These are phyloP conservation scores for Lota lota DNA, from an alignment of 2,113 vertebrate genomes.

Conservation along the genomic window DNA sequence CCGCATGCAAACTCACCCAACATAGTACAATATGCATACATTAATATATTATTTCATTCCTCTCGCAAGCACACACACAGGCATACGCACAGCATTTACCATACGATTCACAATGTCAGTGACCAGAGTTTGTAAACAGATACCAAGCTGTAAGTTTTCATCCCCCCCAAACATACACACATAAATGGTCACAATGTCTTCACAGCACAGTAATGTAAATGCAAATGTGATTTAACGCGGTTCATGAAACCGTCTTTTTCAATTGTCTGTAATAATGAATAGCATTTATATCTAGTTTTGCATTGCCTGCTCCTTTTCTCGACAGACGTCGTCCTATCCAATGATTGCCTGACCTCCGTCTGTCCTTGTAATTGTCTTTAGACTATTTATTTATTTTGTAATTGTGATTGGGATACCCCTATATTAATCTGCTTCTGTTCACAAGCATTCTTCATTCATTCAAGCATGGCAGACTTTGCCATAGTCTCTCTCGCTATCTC, in stretches of 20 bases:
- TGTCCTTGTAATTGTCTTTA: constrained; percentile 54
- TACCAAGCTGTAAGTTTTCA: neutral
- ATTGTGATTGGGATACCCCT: constrained; percentile 42
- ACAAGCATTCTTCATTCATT: constrained; percentile 55
- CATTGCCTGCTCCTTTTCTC: constrained; percentile 47
- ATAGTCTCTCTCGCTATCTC: constrained; percentile 29
- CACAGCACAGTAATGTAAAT: constrained; percentile 54
- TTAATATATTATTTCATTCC: no score
- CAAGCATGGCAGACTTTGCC: constrained; percentile 58
- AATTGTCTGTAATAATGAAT: constrained; percentile 59
- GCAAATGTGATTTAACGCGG: constrained; percentile 62
- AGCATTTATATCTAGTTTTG: constrained; percentile 54
- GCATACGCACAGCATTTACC: neutral
- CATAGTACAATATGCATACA: no score
- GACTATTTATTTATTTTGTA: constrained; percentile 64
- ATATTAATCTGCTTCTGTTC: constrained; percentile 50
- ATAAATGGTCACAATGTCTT: constrained; percentile 10
- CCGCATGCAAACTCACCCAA: no score
- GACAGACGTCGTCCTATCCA: constrained; percentile 21
- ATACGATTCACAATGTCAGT: neutral
- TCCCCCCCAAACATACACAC: neutral
- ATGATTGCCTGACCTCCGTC: constrained; percentile 32
- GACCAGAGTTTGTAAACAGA: neutral
- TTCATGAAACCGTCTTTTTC: constrained; percentile 50
- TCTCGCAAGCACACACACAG: neutral